Percentiles rank a stretch among this genome's conserved stretches.
Conservation (phyloP, 2,888 invertebrate species). For the Drosophila mimetica region DNA sequence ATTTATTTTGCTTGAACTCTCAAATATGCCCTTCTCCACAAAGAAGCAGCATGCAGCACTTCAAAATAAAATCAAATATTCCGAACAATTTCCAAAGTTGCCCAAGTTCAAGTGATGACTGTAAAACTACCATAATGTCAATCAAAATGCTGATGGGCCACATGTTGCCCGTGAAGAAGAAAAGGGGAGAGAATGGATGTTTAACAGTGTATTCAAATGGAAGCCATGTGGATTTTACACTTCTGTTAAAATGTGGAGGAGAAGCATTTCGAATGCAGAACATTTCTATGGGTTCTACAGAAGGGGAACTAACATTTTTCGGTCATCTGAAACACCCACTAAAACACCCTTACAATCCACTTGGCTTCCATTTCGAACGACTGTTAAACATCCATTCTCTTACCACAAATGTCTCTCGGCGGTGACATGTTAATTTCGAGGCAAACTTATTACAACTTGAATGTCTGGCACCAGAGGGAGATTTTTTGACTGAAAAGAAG, state of each 20-base stretch:
- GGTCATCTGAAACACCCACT: not conserved
- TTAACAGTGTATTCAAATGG: too few species aligned
- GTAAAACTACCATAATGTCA: constrained; percentile 30
- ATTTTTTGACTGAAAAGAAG: constrained; percentile 10
- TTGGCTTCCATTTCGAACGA: constrained; percentile 5
- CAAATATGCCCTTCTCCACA: not conserved
- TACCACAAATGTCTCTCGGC: constrained; percentile 68
- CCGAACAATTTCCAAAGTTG: not conserved
- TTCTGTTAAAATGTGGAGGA: constrained; percentile 2
- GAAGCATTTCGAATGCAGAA: constrained; percentile 10
- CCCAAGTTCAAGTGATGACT: constrained; percentile 32
- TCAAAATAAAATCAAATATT: constrained; percentile 31
- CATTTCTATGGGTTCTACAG: constrained; percentile 3
- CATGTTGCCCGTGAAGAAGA: constrained; percentile 38
- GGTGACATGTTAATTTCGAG: constrained; percentile 74
- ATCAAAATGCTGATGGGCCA: constrained; percentile 44
- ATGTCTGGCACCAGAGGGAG: constrained; percentile 2
- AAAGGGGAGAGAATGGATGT: too few species aligned
- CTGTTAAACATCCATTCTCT: constrained; percentile 28
- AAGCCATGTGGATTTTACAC: too few species aligned
- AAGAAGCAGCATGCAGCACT: not conserved
- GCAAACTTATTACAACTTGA: constrained; percentile 64
- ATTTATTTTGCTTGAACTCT: not conserved
- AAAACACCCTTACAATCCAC: constrained; percentile 3
- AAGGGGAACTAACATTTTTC: constrained; percentile 2